These are phyloP conservation scores for Gyrodactylus bullatarudis DNA, from an alignment of 1,140 invertebrate genomes.

Conservation along the genomic window DNA sequence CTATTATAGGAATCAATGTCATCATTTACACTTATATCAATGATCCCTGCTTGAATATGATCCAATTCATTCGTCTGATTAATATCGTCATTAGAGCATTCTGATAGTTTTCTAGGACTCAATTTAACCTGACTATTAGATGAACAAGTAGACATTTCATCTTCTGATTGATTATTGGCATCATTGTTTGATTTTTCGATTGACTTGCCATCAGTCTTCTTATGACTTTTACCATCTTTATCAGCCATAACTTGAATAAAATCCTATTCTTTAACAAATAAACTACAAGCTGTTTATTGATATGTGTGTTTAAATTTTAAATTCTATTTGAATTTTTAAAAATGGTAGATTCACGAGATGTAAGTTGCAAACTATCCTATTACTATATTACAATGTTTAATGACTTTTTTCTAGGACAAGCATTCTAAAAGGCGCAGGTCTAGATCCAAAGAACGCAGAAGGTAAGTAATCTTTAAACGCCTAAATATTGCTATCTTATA, in stretches of 20 bases:
- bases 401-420: not conserved
- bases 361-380: too few relatives aligned
- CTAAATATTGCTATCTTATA: not conserved
- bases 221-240: too few relatives aligned
- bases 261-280: too few relatives aligned
- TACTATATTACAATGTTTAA: too few relatives aligned
- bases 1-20: not conserved
- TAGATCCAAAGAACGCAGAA: not conserved
- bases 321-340: not conserved
- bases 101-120: not conserved
- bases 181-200: too few relatives aligned
- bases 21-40: not conserved
- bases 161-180: not conserved
- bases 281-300: too few relatives aligned
- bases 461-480: not conserved
- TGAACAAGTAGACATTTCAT: not conserved
- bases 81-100: not conserved
- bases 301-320: too few relatives aligned
- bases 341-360: not conserved
- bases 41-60: not conserved
- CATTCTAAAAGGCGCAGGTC: not conserved
- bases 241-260: too few relatives aligned
- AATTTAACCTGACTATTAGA: not conserved
- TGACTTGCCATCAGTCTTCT: too few relatives aligned
- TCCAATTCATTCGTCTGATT: too few relatives aligned